A percentile compares a stretch with the other conserved stretches of the same genome.
These are phyloP conservation scores for Orchestia grillus DNA, from an alignment of 1,140 invertebrate species.

Conservation along the genomic window DNA sequence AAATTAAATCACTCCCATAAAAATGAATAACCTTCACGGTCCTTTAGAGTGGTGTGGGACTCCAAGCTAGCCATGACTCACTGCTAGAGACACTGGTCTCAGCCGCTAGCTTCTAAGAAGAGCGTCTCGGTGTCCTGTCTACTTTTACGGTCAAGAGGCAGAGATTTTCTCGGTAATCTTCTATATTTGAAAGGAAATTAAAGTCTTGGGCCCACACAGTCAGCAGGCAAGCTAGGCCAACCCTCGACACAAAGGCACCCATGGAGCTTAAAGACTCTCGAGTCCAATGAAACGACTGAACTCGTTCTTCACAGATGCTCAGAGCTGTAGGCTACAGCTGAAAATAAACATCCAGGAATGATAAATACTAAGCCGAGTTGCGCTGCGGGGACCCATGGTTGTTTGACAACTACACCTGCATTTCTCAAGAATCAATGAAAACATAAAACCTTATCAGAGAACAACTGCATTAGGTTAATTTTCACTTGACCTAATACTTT, in stretches of 20 bases:
- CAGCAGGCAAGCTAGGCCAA: neutral
- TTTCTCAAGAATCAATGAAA: neutral
- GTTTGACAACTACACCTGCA: neutral
- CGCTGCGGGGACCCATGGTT: neutral
- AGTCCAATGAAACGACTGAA: neutral
- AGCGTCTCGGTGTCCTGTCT: neutral
- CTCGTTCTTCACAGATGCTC: neutral
- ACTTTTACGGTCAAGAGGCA: slow-evolving; percentile 26
- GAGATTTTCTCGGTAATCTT: slow-evolving; percentile 49
- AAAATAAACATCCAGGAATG: neutral
- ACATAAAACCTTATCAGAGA: neutral
- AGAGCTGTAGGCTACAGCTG: neutral
- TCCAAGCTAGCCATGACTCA: neutral
- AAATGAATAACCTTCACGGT: neutral
- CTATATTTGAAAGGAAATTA: slow-evolving; percentile 29
- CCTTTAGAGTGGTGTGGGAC: neutral
- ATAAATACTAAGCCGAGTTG: neutral
- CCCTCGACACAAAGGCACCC: slow-evolving; percentile 1
- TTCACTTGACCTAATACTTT: neutral
- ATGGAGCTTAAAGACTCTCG: neutral
- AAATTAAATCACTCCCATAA: too few relatives aligned
- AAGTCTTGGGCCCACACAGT: slow-evolving; percentile 18
- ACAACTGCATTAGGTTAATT: neutral
- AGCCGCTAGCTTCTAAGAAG: neutral
- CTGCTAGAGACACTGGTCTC: neutral